Percentiles rank a stretch among this genome's conserved stretches.
phyloP scores from a whole-genome alignment of 1,140 invertebrate genomes.

The Calosoma granatense region DNA sequence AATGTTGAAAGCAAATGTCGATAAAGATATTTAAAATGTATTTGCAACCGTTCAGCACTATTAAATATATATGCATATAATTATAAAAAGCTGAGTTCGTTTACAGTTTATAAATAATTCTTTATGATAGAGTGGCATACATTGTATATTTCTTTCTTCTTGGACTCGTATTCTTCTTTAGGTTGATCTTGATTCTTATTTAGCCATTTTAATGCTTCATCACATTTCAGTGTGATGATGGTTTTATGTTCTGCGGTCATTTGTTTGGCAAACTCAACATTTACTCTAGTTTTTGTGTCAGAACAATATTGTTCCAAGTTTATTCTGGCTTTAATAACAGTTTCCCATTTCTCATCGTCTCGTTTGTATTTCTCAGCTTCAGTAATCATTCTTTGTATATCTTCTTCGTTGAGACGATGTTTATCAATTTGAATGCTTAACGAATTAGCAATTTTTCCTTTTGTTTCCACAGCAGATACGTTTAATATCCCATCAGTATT shows the following conservation, averaged over 20 bases:
- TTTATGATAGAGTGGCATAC: conserved; percentile 69
- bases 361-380: conserved; percentile 47
- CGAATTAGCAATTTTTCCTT: conserved; percentile 36
- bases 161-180: conserved; percentile 83
- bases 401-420: conserved; percentile 35
- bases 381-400: conserved; percentile 45
- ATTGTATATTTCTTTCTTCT: conserved; percentile 73
- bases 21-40: no score
- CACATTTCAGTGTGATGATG: conserved; percentile 32
- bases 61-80: no score
- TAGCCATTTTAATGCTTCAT: conserved; percentile 42
- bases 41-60: no score
- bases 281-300: background rate
- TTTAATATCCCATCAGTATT: conserved; percentile 45
- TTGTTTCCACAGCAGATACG: conserved; percentile 41
- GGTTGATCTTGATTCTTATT: conserved; percentile 57
- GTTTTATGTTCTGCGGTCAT: conserved; percentile 14
- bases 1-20: no score
- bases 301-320: background rate
- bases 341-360: conserved; percentile 33
- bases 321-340: conserved; percentile 33
- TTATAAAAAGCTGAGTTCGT: no score
- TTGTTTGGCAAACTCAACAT: background rate
- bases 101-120: background rate
- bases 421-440: conserved; percentile 40